Base-by-base conservation (phyloP, 2,113 vertebrate genomes). In the Ranitomeya variabilis region DNA sequence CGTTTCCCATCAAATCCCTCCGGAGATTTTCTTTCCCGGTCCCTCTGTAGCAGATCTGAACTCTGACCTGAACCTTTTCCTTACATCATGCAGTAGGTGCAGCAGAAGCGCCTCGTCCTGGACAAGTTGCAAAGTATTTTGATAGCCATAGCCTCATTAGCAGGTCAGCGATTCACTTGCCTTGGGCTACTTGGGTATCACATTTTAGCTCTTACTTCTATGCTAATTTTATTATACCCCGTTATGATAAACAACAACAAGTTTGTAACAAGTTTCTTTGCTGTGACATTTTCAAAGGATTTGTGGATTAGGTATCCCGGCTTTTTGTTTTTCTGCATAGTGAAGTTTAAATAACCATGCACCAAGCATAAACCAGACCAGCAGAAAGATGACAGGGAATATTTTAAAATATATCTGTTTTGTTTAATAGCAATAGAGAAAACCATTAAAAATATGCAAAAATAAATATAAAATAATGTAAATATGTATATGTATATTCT, bases 121-220 rank as follows among this genome's bases (percentile, higher is more conserved):
- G 59, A 31, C 73, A 4, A 78, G 57, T 80, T 55, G n/a, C 80
- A 62, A 64, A 66, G 78, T 88, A 21, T 84, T 9, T 77, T 84
- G 90, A 7, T 16, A 90, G 77, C 76, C 83, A 64, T 31, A 62
- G 67, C 89, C 89, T 91, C 86, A 91, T 92, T 94, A 93, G 82
- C 87, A 92, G 94, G 92, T 91, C 91, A 92, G 89, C 90, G 90
- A 92, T 90, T 88, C 77, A 66, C 71, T 76, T 85, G 87, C 88
- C 89, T 18, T 45, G 60, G 90, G 90, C 93, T 92, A 93, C 90
- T 89, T 90, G 90, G 93, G 91, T 93, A 90, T 91, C 91, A 90
- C 16, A 90, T 91, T 95, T 93, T 93, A 90, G 88, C 69, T 73
- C 13, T 71, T 69, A 2, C 45, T 62, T 18, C 52, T 37, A 52